Evolutionary conservation across 2,888 invertebrate genomes (phyloP), one percentile per base, ranked within the genome.

Genomic region (Diaprepes abbreviatus): DNA sequence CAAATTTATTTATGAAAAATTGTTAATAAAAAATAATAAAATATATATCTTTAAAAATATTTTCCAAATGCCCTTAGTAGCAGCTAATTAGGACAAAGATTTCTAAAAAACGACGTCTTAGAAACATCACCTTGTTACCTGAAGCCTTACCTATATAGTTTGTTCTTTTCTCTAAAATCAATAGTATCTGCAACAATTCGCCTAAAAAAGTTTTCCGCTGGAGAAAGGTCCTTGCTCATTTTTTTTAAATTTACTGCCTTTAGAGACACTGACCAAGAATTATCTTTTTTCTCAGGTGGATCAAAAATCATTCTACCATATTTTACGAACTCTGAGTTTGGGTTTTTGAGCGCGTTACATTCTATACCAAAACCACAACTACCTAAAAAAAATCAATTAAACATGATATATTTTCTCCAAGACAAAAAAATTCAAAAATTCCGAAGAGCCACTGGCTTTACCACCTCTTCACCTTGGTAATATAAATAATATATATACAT

Each of bases 311-410:
- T 35, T 57, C 36, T 70, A 0, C 72, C 77, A 35, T 74, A 70
- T 52, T 72, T 64, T 33, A 72, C 28, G 78, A 89, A 89, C 28
- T 69, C 72, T 0, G 87, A 85, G 64, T 87, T 81, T 0, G 86
- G 82, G 76, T 87, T 83, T 50, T 84, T 12, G 16, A 16, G 10
- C 3, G 9, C 6, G n/a, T n/a, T 16, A 19, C 12, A 50, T 24
- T 24, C 24, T 24, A 24, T 24, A 5, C 24, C 24, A 24, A 24
- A 24, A 24, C 24, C 24, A 24, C 24, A n/a, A 21, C 24, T 36
- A 12, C 3, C n/a, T 36, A 36, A 36, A 36, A 36, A 4, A 36
- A 14, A n/a, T n/a, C n/a, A n/a, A n/a, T n/a, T n/a, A n/a, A n/a
- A n/a, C n/a, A n/a, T n/a, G n/a, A n/a, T n/a, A n/a, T n/a, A n/a